Conservation (phyloP, 2,797 vertebrate genomes). For the Xiphophorus birchmanni region DNA sequence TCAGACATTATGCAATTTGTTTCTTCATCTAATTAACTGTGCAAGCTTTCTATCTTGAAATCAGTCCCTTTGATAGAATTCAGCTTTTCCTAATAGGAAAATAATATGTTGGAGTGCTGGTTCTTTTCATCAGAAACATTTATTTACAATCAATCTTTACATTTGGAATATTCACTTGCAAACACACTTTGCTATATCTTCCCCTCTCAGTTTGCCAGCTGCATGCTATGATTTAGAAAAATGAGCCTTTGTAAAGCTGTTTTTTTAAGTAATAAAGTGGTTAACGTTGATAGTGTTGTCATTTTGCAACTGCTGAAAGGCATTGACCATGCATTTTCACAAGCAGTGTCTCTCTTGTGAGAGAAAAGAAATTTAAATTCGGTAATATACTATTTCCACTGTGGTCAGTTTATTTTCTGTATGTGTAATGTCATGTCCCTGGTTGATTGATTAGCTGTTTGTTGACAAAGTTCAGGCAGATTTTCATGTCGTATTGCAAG, state of each 20-base stretch:
- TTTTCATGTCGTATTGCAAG: neutral
- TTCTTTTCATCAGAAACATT: slow-evolving; percentile 4
- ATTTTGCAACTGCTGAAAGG: neutral
- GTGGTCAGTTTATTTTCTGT: neutral
- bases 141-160: neutral
- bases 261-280: neutral
- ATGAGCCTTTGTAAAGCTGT: neutral
- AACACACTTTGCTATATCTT: neutral
- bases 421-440: neutral
- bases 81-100: neutral
- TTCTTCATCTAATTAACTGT: neutral
- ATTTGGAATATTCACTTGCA: neutral
- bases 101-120: neutral
- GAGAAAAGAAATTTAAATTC: neutral
- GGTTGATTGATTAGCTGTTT: neutral
- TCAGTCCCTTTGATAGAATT: slow-evolving; percentile 1
- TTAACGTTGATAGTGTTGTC: neutral
- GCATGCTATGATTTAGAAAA: neutral
- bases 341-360: neutral
- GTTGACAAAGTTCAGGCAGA: neutral
- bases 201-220: neutral
- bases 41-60: neutral
- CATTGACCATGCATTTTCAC: neutral
- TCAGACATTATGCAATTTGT: neutral
- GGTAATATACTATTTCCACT: neutral